Evolutionary conservation across 2,888 invertebrate genomes (phyloP).

Genomic region (Heteropelma amictum): DNA sequence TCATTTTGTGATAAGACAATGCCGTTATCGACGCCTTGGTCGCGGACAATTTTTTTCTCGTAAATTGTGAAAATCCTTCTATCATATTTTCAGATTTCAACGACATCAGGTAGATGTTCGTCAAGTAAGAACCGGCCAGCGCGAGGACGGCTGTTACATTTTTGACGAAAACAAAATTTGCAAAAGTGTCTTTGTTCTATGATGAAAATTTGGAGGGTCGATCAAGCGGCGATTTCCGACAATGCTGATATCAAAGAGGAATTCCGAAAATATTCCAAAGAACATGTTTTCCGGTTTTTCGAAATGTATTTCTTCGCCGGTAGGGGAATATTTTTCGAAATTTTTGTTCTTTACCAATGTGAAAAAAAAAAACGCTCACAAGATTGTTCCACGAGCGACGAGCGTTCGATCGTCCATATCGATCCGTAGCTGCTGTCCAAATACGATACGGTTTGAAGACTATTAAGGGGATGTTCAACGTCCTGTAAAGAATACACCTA

Average conservation of each 20-base stretch:
- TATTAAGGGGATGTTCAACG: slow-evolving; percentile 50
- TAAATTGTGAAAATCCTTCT: slow-evolving; percentile 47
- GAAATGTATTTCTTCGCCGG: too few species aligned
- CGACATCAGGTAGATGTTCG: slow-evolving; percentile 63
- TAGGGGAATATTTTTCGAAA: too few species aligned
- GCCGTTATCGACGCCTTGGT: slow-evolving; percentile 58
- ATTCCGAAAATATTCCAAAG: too few species aligned
- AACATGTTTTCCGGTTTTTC: too few species aligned
- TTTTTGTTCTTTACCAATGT: too few species aligned
- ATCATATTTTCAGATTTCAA: slow-evolving; percentile 40
- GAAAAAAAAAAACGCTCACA: slow-evolving; percentile 40
- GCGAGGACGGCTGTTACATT: slow-evolving; percentile 24
- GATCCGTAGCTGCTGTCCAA: slow-evolving; percentile 60
- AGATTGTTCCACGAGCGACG: slow-evolving; percentile 55
- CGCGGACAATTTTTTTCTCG: slow-evolving; percentile 54
- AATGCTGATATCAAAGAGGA: too few species aligned
- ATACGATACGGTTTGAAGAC: slow-evolving; percentile 51
- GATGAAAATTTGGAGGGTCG: too few species aligned
- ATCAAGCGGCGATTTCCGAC: too few species aligned
- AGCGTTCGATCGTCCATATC: slow-evolving; percentile 59
- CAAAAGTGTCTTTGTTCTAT: too few species aligned
- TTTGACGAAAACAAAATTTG: not conserved
- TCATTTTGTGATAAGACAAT: slow-evolving; percentile 57
- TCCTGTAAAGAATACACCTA: slow-evolving; percentile 59
- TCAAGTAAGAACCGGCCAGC: slow-evolving; percentile 61